These are phyloP conservation scores for Caenorhabditis sp. DNA, from an alignment of 2,888 invertebrate genomes.

Conservation along the genomic window DNA sequence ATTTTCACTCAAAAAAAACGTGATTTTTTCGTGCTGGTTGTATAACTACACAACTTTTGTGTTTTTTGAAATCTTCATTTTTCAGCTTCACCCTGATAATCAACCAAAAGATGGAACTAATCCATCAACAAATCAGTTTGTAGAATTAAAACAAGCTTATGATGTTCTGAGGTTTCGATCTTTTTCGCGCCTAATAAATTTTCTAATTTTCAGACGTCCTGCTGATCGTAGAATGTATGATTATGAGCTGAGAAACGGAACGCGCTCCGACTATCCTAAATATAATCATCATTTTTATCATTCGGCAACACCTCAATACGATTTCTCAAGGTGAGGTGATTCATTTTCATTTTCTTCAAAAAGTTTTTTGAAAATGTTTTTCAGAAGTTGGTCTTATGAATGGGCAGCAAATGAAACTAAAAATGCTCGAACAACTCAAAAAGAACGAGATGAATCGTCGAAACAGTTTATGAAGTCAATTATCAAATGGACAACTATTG, in stretches of 20 bases:
- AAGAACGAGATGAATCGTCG: conserved; percentile 29
- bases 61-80: neutral
- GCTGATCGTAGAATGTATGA: conserved; percentile 53
- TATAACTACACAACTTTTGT: too few species aligned
- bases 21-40: too few species aligned
- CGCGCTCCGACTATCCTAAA: neutral
- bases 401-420: conserved; percentile 24
- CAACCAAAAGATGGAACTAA: conserved; percentile 27
- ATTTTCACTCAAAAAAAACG: too few species aligned
- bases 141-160: conserved; percentile 63
- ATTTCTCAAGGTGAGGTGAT: conserved; percentile 23
- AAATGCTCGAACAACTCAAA: conserved; percentile 9
- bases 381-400: conserved; percentile 34
- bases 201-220: conserved; percentile 43
- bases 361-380: neutral
- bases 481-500: conserved; percentile 51
- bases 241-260: conserved; percentile 22
- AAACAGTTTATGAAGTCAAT: conserved; percentile 49
- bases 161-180: conserved; percentile 42
- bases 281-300: conserved; percentile 10
- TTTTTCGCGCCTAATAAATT: neutral
- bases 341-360: too few species aligned
- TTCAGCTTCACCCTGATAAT: conserved; percentile 63
- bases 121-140: conserved; percentile 45
- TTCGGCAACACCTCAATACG: conserved; percentile 22